phyloP scores from a whole-genome alignment of 1,140 invertebrate genomes.

The Gonatopus flavifemur region DNA sequence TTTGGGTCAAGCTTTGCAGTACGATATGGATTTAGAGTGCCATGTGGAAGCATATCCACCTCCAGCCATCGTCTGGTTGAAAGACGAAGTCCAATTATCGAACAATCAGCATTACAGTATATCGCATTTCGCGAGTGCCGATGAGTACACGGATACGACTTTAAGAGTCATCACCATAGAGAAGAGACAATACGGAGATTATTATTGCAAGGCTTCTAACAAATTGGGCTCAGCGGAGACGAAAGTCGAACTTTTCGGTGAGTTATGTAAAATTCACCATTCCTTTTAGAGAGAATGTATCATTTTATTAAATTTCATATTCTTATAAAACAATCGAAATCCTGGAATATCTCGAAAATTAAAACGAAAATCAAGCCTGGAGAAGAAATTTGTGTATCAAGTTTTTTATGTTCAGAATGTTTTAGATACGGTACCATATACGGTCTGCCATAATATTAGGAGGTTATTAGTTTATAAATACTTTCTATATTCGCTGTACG shows the following conservation, averaged over 20 bases:
- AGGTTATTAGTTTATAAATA: no score
- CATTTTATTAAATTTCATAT: no score
- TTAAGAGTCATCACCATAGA: conserved; percentile 87
- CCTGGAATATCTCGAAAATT: no score
- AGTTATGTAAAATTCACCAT: conserved; percentile 48
- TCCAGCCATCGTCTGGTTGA: conserved; percentile 84
- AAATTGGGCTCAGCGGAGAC: conserved; percentile 81
- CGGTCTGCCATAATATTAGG: no score
- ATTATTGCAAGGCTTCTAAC: conserved; percentile 84
- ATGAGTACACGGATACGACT: conserved; percentile 88
- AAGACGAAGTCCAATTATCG: conserved; percentile 75
- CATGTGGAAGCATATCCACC: conserved; percentile 91
- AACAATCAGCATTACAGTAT: conserved; percentile 91
- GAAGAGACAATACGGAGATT: conserved; percentile 85
- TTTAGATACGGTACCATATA: no score
- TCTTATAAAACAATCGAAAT: no score
- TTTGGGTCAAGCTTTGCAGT: conserved; percentile 84
- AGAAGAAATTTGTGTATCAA: no score
- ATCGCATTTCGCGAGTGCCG: conserved; percentile 85
- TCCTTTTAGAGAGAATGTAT: no score
- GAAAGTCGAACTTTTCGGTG: conserved; percentile 80
- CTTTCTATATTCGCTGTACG: no score
- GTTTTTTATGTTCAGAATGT: no score
- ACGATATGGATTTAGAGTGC: conserved; percentile 90
- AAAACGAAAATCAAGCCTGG: no score